Evolutionary conservation across 2,113 vertebrate genomes (phyloP), one percentile per base, ranked within the genome.

Genomic region (Oryzias melastigma): DNA sequence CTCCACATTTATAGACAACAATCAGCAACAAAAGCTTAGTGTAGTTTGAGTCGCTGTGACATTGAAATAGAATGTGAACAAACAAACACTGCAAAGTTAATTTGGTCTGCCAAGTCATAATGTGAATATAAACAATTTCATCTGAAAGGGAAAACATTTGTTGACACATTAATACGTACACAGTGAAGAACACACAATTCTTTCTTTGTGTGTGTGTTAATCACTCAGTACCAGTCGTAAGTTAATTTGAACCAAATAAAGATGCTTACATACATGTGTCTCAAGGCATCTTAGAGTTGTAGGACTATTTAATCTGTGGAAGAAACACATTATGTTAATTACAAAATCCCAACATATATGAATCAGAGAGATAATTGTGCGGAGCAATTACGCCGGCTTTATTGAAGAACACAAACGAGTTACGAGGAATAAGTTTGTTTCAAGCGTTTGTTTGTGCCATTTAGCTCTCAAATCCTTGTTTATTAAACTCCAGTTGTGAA

Each of bases 401-500:
- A 96, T 94, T 94, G 94, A 92, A 93, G 93, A 95, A 95, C 93
- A 94, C 94, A 96, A 97, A 98, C 93, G 94, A 95, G 94, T 95
- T 89, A 90, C 91, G 94, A 91, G 95, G 92, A 96, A 93, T 94
- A 94, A 94, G 92, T 95, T 96, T 94, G 92, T 95, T 94, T 93
- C 93, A 84, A 91, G 95, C 93, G 95, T 97, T 97, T 95, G 94
- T 97, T 95, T 95, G 93, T 95, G 94, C 93, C 92, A 95, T 97
- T 97, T 97, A 96, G 95, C 94, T 94, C 92, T 89, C 87, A 95
- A 96, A 96, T 95, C 94, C 96, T 74, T 87, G 94, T 95, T 94
- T 95, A 94, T 96, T 96, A 95, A 96, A 94, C 93, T 95, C 92
- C 93, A 93, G 93, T 93, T 94, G 94, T 94, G 93, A 94, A 95